Percentiles rank a stretch among this genome's conserved stretches.
Conservation (phyloP, 2,113 vertebrate genomes). For the Neomonachus schauinslandi region DNA sequence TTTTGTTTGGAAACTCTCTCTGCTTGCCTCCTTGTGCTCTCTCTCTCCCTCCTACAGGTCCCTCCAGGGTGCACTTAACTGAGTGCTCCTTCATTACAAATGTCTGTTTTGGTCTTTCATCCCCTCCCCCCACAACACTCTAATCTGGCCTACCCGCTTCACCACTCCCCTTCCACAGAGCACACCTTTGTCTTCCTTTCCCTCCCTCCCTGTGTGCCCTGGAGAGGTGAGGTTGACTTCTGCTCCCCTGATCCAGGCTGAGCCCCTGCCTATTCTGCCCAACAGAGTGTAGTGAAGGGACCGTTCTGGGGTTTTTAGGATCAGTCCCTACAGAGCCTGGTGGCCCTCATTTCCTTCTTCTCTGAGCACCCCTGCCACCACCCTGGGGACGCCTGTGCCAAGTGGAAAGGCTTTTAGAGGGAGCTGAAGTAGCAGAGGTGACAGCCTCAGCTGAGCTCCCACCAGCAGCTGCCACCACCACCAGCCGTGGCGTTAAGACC, state of each 20-base stretch:
- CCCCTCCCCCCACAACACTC: neutral
- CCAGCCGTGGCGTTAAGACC: rapidly evolving
- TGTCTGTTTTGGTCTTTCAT: neutral
- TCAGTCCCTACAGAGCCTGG: neutral
- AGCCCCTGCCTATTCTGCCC: neutral
- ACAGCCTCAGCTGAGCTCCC: neutral
- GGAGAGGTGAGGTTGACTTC: neutral
- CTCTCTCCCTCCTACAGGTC: neutral
- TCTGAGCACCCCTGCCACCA: neutral
- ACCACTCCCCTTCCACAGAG: neutral
- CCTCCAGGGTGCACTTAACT: no score
- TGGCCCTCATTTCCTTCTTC: neutral
- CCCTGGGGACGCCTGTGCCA: no score
- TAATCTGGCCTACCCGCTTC: neutral
- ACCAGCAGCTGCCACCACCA: neutral
- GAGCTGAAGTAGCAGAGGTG: neutral
- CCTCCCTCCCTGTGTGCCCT: neutral
- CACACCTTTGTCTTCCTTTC: neutral
- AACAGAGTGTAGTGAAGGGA: neutral
- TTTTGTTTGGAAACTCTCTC: neutral
- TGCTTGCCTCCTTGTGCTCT: neutral
- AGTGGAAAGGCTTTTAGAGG: neutral
- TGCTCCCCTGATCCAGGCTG: no score
- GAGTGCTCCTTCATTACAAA: neutral
- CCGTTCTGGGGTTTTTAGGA: neutral